Base-by-base conservation (phyloP, 37 sponge, comb jelly and placozoan species). In the Cladorhizidae sp. region DNA sequence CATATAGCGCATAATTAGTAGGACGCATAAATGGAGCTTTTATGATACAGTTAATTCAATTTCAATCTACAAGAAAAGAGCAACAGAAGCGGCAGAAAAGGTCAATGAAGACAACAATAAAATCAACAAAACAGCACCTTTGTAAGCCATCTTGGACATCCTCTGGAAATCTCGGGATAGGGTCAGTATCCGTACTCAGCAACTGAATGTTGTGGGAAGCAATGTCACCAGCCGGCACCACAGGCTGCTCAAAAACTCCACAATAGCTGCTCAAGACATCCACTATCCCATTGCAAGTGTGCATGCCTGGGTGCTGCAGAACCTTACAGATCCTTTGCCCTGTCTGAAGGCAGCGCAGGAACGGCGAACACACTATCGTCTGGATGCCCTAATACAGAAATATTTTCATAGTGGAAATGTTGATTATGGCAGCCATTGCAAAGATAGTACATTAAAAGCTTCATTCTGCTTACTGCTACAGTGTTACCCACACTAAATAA, bases 301-400 rank as follows among this genome's bases (percentile, higher is more conserved):
- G 28, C 12, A 86, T 23, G 56, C 75, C 80, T 28, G 87, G 40
- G 21, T 73, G 67, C 1, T 52, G 12, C 15, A 79, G 29, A 7
- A 49, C 57, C 0, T 54, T 25, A 18, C 80, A 52, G 20, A 86
- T 73, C 58, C 39, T 73, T 33, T 86, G 87, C 31, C 80, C 87
- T 25, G 87, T 86, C 49, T 86, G 87, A 7, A 86, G 57, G 56
- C 87, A 86, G 0, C 87, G 73, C 33, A 79, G 64, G 56, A 86
- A 80, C 3, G 87, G 87, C 37, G 87, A 86, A 20, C 74, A 74
- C 0, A 86, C 35, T 23, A 86, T 67, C 40, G 11, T 33, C 15
- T 37, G 32, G 42, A 86, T 64, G 35, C 62, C 61, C 87, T 85
- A 26, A 61, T 28, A 17, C 5, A 61, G 5, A n/a, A 61, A 6